Percentiles rank a stretch among this genome's conserved stretches.
These are phyloP conservation scores for Petrophora chlorosata DNA, from an alignment of 2,888 invertebrate genomes.

Conservation along the genomic window DNA sequence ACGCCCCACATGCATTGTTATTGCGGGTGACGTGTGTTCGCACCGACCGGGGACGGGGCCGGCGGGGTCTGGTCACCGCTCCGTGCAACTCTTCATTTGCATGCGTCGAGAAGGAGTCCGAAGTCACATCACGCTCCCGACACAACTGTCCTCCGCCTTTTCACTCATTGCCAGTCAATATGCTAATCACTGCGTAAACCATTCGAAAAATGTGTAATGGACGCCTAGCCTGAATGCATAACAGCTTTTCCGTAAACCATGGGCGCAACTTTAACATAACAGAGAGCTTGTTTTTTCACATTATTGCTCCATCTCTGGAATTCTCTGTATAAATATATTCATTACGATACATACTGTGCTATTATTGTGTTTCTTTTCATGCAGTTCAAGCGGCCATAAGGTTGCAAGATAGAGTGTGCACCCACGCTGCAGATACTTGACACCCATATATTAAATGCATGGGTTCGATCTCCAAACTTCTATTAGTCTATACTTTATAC, in stretches of 20 bases:
- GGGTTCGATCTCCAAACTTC: conserved; percentile 57
- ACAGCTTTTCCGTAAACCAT: conserved; percentile 26
- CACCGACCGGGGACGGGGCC: no score
- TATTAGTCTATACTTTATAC: conserved; percentile 58
- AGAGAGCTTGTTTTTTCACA: conserved; percentile 15
- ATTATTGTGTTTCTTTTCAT: conserved; percentile 29
- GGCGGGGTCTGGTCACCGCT: no score
- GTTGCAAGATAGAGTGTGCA: conserved; percentile 48
- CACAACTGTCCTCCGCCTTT: conserved; percentile 59
- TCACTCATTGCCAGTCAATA: conserved; percentile 71
- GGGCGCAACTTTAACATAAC: conserved; percentile 21
- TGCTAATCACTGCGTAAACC: conserved; percentile 60
- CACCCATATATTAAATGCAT: conserved; percentile 55
- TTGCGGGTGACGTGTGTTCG: conserved; percentile 45
- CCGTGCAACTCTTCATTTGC: conserved; percentile 62
- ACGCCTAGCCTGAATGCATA: conserved; percentile 31
- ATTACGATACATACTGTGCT: conserved; percentile 23
- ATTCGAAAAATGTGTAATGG: conserved; percentile 41
- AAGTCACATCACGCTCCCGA: conserved; percentile 55
- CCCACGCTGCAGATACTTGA: conserved; percentile 68
- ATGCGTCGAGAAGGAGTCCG: conserved; percentile 52
- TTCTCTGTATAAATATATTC: conserved; percentile 20
- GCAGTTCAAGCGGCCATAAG: conserved; percentile 30
- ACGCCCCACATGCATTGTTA: conserved; percentile 49
- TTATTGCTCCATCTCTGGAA: conserved; percentile 17